Conservation (phyloP, 2,113 vertebrate species). For the Labeo rohita region DNA sequence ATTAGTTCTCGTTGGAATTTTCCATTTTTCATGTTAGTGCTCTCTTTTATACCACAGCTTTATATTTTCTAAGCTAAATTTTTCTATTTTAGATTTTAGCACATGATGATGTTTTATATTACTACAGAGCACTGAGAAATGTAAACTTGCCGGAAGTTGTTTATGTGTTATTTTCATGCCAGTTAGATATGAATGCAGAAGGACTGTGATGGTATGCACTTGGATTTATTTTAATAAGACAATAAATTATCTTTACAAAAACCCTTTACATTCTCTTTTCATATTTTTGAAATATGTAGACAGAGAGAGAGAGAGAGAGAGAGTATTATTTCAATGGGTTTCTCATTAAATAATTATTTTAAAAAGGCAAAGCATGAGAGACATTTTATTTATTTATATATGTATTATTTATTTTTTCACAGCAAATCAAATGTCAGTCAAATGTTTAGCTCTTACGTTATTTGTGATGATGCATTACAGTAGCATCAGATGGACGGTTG, state of each 20-base stretch:
- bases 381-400: background rate
- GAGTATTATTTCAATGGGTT: background rate
- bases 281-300: background rate
- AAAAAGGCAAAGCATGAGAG: background rate
- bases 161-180: background rate
- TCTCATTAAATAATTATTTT: background rate
- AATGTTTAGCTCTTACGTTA: background rate
- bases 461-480: background rate
- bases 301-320: background rate
- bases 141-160: background rate
- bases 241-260: conserved; percentile 22
- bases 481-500: background rate
- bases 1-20: background rate
- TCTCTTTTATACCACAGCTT: background rate
- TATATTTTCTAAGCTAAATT: conserved; percentile 30
- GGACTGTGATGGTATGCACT: background rate
- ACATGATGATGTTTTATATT: conserved; percentile 1
- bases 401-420: background rate
- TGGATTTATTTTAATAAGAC: background rate
- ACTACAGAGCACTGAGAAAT: background rate
- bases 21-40: background rate
- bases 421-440: background rate
- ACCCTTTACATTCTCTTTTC: background rate
- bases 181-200: background rate
- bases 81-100: background rate